Conservation (phyloP, 2,888 invertebrate genomes). For the Metellina segmentata region DNA sequence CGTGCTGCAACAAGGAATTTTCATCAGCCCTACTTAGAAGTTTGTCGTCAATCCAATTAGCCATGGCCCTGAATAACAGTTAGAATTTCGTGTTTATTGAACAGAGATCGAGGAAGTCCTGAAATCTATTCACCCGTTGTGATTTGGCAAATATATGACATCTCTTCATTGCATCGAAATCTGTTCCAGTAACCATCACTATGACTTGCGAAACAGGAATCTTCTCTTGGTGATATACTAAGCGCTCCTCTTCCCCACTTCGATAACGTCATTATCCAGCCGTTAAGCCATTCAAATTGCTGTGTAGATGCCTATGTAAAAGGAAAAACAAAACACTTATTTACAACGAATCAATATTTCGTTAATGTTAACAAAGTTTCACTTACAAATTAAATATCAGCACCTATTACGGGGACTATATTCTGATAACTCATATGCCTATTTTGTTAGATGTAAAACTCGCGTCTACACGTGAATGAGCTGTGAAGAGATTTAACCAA, state of each 20-base stretch:
- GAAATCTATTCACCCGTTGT: slow-evolving; percentile 34
- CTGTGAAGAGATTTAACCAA: too few relatives aligned
- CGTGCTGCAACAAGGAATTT: too few relatives aligned
- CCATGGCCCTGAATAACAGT: too few relatives aligned
- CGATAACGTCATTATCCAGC: slow-evolving; percentile 23
- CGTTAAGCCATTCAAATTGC: slow-evolving; percentile 41
- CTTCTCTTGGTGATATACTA: neutral
- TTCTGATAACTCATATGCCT: too few relatives aligned
- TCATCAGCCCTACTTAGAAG: too few relatives aligned
- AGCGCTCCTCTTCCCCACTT: slow-evolving; percentile 63
- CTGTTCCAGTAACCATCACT: slow-evolving; percentile 38
- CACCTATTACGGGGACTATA: too few relatives aligned
- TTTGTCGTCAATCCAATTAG: too few relatives aligned
- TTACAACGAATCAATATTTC: neutral
- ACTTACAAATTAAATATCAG: too few relatives aligned
- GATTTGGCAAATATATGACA: slow-evolving; percentile 65
- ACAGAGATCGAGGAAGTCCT: neutral
- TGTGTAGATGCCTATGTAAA: slow-evolving; percentile 9
- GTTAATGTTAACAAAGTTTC: too few relatives aligned
- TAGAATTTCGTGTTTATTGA: neutral
- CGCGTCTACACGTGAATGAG: too few relatives aligned
- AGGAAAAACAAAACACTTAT: neutral
- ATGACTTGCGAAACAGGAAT: slow-evolving; percentile 22
- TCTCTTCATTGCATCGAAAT: slow-evolving; percentile 11
- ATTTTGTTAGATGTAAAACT: too few relatives aligned